Evolutionary conservation across 2,113 vertebrate species (phyloP).

Genomic region (Nanorana parkeri): DNA sequence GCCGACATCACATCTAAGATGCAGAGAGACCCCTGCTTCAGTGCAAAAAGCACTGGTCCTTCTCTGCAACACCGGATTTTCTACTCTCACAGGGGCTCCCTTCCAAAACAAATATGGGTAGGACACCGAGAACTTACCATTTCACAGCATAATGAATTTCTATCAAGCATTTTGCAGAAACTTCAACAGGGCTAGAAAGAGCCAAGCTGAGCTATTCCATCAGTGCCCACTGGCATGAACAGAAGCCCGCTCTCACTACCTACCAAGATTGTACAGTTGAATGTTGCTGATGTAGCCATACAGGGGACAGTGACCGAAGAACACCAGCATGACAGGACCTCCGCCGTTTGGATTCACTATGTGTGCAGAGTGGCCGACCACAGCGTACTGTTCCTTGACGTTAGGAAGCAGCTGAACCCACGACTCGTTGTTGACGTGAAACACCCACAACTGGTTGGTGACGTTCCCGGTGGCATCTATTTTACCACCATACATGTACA

Average conservation of each 20-base stretch:
- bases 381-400: slow-evolving; percentile 90
- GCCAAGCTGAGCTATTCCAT: fast-evolving
- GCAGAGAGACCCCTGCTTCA: too few species aligned
- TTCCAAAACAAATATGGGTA: too few species aligned
- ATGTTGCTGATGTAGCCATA: slow-evolving; percentile 94
- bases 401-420: slow-evolving; percentile 77
- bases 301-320: slow-evolving; percentile 95
- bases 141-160: too few species aligned
- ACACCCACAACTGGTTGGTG: slow-evolving; percentile 91
- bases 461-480: slow-evolving; percentile 92
- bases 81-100: too few species aligned
- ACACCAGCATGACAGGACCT: slow-evolving; percentile 84
- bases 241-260: slow-evolving; percentile 61
- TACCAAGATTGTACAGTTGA: slow-evolving; percentile 92
- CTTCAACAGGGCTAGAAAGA: slow-evolving; percentile 74
- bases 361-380: slow-evolving; percentile 95
- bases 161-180: slow-evolving; percentile 65
- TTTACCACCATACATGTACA: slow-evolving; percentile 98
- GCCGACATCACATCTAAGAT: too few species aligned
- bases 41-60: too few species aligned
- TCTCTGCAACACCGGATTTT: too few species aligned
- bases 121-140: too few species aligned
- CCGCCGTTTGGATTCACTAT: slow-evolving; percentile 73
- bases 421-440: slow-evolving; percentile 85
- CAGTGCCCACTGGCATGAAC: fast-evolving